A percentile compares a stretch with the other conserved stretches of the same genome.
Conservation (phyloP, 2,113 vertebrate species). For the Eretmodus cyanostictus region DNA sequence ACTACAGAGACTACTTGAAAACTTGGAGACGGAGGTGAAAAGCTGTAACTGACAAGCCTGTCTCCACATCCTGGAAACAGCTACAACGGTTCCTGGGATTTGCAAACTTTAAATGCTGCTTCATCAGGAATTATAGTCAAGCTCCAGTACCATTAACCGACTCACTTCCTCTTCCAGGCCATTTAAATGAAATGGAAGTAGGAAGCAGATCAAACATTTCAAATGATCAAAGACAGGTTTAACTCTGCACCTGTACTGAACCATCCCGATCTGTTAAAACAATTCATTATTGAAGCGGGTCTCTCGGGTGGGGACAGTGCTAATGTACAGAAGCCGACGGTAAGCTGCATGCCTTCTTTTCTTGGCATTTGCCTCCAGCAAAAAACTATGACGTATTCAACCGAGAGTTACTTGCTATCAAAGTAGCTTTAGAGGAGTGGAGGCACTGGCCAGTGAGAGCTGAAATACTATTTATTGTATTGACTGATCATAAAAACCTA, state of each 20-base stretch:
- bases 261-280: neutral
- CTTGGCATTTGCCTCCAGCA: neutral
- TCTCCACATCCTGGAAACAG: neutral
- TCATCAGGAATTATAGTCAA: neutral
- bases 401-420: neutral
- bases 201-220: neutral
- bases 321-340: neutral
- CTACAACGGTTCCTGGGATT: neutral
- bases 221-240: neutral
- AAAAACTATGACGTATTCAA: neutral
- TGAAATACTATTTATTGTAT: neutral
- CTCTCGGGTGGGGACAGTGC: neutral
- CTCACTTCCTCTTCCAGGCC: neutral
- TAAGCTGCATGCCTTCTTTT: neutral
- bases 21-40: neutral
- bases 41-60: neutral
- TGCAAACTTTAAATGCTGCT: neutral
- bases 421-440: neutral
- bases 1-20: neutral
- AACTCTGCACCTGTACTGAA: neutral
- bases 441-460: neutral
- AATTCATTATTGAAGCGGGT: neutral
- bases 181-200: neutral
- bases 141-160: neutral
- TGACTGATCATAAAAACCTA: neutral